These are phyloP conservation scores for Emberiza fucata DNA, from an alignment of 2,113 vertebrate species.

Conservation along the genomic window DNA sequence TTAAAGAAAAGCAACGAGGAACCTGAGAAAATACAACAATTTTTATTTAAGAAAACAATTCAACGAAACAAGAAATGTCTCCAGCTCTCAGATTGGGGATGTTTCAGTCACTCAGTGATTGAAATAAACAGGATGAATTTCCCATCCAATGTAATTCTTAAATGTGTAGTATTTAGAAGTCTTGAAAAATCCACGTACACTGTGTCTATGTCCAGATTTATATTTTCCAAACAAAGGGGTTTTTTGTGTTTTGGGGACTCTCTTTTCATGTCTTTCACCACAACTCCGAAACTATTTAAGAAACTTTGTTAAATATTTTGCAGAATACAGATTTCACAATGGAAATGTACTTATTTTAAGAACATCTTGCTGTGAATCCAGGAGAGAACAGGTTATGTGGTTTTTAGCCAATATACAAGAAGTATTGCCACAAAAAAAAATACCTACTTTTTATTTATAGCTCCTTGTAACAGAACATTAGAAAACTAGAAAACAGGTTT, in stretches of 20 bases:
- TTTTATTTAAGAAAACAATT: background rate
- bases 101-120: background rate
- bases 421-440: background rate
- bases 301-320: background rate
- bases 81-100: background rate
- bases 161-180: background rate
- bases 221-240: background rate
- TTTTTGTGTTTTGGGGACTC: background rate
- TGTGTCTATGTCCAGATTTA: background rate
- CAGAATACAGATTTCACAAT: background rate
- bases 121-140: background rate
- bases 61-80: background rate
- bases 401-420: slow-evolving; percentile 38
- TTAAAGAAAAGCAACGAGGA: background rate
- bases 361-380: background rate
- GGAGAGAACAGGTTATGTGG: slow-evolving; percentile 64
- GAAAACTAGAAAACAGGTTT: slow-evolving; percentile 61
- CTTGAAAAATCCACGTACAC: background rate
- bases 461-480: slow-evolving; percentile 47
- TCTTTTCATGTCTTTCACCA: background rate
- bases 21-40: background rate
- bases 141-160: background rate
- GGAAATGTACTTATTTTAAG: background rate
- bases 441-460: slow-evolving; percentile 52
- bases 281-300: background rate